Base-by-base conservation (phyloP, 2,888 invertebrate genomes). In the Cyrtodaria siliqua region DNA sequence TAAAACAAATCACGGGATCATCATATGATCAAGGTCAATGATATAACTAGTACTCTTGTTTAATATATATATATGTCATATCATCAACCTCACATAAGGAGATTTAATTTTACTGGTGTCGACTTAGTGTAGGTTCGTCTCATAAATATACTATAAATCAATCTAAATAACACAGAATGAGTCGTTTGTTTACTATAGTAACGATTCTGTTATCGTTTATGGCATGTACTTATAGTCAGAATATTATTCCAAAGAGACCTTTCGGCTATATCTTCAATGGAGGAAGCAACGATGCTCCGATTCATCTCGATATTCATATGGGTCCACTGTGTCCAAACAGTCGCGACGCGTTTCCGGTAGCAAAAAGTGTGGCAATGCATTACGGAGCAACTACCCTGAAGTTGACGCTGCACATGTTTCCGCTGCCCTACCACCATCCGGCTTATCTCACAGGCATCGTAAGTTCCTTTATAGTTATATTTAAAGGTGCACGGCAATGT, bases 341-440 rank as follows among this genome's bases (percentile, higher is more conserved):
- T 44, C 60, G 75, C 18, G 74, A 59, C 2, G 83, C 87, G 0
- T 86, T 85, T 27, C 86, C 89, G 6, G 78, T 76, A 0, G 52
- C 88, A 2, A 70, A 79, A 42, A 59, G 82, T 52, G 84, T 91
- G 14, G 88, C 88, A 0, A 73, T 85, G 16, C 53, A 79, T 52
- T 91, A 89, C 74, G 89, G 87, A 0, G 49, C 82, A 1, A 29
- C 68, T 16, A 68, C 56, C 1, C 68, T 91, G 6, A 79, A 74
- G 53, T 75, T 91, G 18, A 83, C 76, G 6, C 52, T 87, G 1
- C 87, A 90, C 44, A 78, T 88, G 67, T 89, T 90, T 57, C 89
- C 89, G 4, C 80, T 91, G 38, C 90, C 91, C 0, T 91, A 88
- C 82, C 91, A 91, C 68, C 82, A 88, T 33, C 87, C 88, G 61